Percentiles rank a stretch among this genome's conserved stretches.
phyloP scores from a whole-genome alignment of 1,140 invertebrate species.

The Heliconius melpomene region DNA sequence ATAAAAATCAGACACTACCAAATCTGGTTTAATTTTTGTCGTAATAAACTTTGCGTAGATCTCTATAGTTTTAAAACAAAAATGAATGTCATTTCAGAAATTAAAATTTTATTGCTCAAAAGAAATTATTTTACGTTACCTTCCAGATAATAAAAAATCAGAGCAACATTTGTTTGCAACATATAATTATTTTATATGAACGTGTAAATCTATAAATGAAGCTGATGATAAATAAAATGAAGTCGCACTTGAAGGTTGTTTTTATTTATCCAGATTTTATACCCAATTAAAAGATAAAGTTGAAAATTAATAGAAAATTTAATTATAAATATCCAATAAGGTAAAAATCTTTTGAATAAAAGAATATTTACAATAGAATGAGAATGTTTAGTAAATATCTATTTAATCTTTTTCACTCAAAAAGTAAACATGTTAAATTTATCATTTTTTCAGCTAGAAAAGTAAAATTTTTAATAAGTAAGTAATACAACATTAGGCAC shows the following conservation, averaged over 20 bases:
- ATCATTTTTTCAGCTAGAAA: too few species aligned
- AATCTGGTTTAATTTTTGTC: not conserved
- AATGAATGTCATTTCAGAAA: conserved; percentile 29
- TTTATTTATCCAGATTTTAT: conserved; percentile 4
- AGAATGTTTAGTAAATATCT: too few species aligned
- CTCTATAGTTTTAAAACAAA: conserved; percentile 30
- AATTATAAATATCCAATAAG: not conserved
- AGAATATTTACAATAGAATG: too few species aligned
- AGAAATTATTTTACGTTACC: conserved; percentile 36
- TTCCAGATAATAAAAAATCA: conserved; percentile 30
- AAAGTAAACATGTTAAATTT: too few species aligned
- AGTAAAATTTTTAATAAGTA: not conserved
- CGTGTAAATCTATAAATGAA: conserved; percentile 39
- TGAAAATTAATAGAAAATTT: not conserved
- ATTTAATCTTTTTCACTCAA: too few species aligned
- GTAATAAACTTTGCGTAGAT: conserved; percentile 22
- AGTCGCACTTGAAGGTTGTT: conserved; percentile 36
- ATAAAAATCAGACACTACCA: not conserved
- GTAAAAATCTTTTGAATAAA: too few species aligned
- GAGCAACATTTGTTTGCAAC: conserved; percentile 38
- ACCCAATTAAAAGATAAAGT: not conserved
- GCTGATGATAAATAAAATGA: conserved; percentile 41
- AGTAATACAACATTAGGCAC: not conserved
- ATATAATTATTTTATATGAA: conserved; percentile 39
- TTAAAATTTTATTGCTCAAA: conserved; percentile 45